phyloP scores from a whole-genome alignment of 2,113 vertebrate genomes.

The Nematolebias whitei region DNA sequence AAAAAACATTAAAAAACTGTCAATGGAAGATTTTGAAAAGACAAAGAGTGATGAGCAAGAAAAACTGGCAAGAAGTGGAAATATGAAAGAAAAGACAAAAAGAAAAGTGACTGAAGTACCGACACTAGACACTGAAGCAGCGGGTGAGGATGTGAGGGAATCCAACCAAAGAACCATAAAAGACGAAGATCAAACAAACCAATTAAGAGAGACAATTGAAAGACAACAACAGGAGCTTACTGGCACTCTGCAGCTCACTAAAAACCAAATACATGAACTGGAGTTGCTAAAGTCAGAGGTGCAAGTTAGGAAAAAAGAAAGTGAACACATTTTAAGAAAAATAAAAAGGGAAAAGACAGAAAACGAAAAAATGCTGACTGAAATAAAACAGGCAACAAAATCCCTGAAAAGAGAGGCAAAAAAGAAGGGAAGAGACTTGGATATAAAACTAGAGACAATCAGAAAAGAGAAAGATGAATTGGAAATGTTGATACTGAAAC shows the following conservation, averaged over 20 bases:
- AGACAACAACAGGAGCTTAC: slow-evolving; percentile 39
- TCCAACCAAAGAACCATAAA: slow-evolving; percentile 12
- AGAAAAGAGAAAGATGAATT: slow-evolving; percentile 43
- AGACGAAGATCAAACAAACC: slow-evolving; percentile 26
- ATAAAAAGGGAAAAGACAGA: slow-evolving; percentile 36
- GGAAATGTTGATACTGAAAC: slow-evolving; percentile 32
- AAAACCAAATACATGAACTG: slow-evolving; percentile 60
- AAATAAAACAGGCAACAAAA: slow-evolving; percentile 41
- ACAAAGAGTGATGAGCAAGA: slow-evolving; percentile 5
- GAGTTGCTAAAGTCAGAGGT: slow-evolving; percentile 60
- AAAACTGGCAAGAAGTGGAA: background rate
- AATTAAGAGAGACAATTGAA: slow-evolving; percentile 15
- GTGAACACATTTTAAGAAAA: slow-evolving; percentile 34
- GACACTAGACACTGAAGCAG: slow-evolving; percentile 34
- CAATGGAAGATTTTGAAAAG: background rate
- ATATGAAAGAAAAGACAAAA: slow-evolving; percentile 20
- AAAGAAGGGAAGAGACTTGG: slow-evolving; percentile 42
- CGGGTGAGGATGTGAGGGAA: slow-evolving; percentile 21
- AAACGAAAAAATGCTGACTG: slow-evolving; percentile 24
- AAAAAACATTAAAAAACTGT: background rate
- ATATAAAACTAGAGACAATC: slow-evolving; percentile 42
- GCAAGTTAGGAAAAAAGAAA: slow-evolving; percentile 48
- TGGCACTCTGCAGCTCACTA: slow-evolving; percentile 18
- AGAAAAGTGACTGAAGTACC: slow-evolving; percentile 31
- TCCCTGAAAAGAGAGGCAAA: slow-evolving; percentile 18